Evolutionary conservation across 2,797 vertebrate genomes (phyloP).

Genomic region (Gambelia wislizenii): DNA sequence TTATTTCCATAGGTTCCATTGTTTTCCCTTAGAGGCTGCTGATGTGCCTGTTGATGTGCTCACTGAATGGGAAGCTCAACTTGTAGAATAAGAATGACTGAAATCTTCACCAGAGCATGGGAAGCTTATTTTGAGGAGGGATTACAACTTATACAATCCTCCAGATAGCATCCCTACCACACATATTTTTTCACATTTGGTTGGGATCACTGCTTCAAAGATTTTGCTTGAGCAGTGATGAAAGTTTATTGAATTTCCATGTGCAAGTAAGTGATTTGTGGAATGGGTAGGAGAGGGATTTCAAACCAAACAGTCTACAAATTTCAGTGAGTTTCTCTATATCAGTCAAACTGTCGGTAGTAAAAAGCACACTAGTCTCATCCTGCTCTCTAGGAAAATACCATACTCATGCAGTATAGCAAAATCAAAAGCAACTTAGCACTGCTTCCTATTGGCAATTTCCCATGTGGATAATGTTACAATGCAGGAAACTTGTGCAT

Average conservation of each 20-base stretch:
- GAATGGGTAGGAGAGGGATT: neutral
- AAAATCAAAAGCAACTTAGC: conserved; percentile 1
- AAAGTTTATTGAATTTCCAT: conserved; percentile 35
- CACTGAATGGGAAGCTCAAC: neutral
- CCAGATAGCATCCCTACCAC: conserved; percentile 14
- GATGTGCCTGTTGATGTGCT: neutral
- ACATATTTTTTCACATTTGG: neutral
- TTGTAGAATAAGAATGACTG: neutral
- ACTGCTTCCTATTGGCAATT: neutral
- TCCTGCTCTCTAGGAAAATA: neutral
- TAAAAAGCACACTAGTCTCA: neutral
- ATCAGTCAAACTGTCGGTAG: too few relatives aligned
- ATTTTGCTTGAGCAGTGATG: conserved; percentile 29
- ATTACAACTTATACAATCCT: too few relatives aligned
- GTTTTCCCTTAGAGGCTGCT: neutral
- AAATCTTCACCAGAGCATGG: neutral
- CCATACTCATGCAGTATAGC: neutral
- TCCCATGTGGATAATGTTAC: neutral
- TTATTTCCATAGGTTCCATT: conserved; percentile 26
- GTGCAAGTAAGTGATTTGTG: neutral
- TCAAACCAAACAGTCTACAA: neutral
- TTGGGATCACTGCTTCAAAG: conserved; percentile 30
- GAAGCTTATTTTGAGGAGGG: too few relatives aligned
- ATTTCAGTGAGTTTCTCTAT: neutral
- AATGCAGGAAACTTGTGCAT: neutral